Conservation (phyloP, 1,140 invertebrate genomes). For the Drosophila ficusphila region DNA sequence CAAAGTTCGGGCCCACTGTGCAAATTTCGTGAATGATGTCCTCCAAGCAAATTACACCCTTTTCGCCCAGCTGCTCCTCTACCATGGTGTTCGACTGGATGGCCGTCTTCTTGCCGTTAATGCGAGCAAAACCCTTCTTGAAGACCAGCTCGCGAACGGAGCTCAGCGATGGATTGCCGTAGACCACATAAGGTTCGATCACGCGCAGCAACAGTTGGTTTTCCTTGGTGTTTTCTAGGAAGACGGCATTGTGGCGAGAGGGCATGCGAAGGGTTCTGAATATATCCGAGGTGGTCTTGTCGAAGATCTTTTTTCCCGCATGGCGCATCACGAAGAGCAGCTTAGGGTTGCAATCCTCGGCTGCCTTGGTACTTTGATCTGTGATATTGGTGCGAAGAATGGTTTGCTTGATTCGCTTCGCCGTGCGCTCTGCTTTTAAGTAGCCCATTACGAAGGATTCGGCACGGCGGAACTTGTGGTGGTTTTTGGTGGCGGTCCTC, state of each 20-base stretch:
- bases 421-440: constrained; percentile 76
- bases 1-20: constrained; percentile 81
- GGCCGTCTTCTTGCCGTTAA: constrained; percentile 74
- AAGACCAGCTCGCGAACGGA: constrained; percentile 80
- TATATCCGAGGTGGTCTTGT: constrained; percentile 73
- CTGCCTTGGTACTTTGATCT: constrained; percentile 51
- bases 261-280: constrained; percentile 62
- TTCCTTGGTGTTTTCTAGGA: constrained; percentile 76
- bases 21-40: constrained; percentile 84
- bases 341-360: constrained; percentile 63
- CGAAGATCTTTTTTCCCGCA: constrained; percentile 78
- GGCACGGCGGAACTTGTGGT: constrained; percentile 77
- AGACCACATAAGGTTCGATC: constrained; percentile 81
- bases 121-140: constrained; percentile 78
- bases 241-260: constrained; percentile 71
- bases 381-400: constrained; percentile 68
- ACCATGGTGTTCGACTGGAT: constrained; percentile 83
- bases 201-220: constrained; percentile 76
- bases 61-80: constrained; percentile 73
- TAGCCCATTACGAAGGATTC: constrained; percentile 82
- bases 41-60: constrained; percentile 81
- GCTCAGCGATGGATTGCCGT: constrained; percentile 69
- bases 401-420: constrained; percentile 72
- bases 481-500: constrained; percentile 33
- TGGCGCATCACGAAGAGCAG: constrained; percentile 79